phyloP scores from a whole-genome alignment of 2,113 vertebrate genomes.

The Rhabdornis inornatus region DNA sequence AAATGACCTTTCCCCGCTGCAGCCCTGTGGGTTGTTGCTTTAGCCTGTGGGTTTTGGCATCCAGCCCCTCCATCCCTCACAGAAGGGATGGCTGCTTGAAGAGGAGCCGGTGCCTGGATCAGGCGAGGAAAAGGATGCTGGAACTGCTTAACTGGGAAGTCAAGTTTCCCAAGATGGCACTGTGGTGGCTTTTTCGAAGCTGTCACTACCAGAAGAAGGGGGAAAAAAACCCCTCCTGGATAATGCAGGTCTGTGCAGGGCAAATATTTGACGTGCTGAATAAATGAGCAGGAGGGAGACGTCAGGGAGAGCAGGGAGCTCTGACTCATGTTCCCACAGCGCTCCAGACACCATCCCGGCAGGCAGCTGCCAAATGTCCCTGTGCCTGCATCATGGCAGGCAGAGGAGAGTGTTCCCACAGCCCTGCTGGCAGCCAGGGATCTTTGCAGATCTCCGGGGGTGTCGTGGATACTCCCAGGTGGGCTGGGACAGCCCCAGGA shows the following conservation, averaged over 20 bases:
- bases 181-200: not conserved
- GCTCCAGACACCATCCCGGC: conserved; percentile 20
- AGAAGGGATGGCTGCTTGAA: not conserved
- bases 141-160: not conserved
- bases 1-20: not conserved
- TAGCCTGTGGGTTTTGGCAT: not conserved
- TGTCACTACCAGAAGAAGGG: not conserved
- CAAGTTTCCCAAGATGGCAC: conserved; percentile 37
- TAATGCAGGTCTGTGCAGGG: not conserved
- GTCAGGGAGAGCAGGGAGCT: conserved; percentile 1
- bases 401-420: not conserved
- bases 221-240: not conserved
- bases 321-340: conserved; percentile 23
- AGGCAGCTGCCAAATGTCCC: conserved; percentile 31
- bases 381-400: not conserved
- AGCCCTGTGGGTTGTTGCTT: not conserved
- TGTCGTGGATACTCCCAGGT: accelerated
- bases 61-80: not conserved
- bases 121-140: not conserved
- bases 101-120: not conserved
- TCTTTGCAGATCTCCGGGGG: accelerated
- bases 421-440: not conserved
- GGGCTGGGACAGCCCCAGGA: not conserved
- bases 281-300: conserved; percentile 39
- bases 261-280: conserved; percentile 38